Conservation (phyloP, 2,888 invertebrate genomes). For the Drosophila melanocephala region DNA sequence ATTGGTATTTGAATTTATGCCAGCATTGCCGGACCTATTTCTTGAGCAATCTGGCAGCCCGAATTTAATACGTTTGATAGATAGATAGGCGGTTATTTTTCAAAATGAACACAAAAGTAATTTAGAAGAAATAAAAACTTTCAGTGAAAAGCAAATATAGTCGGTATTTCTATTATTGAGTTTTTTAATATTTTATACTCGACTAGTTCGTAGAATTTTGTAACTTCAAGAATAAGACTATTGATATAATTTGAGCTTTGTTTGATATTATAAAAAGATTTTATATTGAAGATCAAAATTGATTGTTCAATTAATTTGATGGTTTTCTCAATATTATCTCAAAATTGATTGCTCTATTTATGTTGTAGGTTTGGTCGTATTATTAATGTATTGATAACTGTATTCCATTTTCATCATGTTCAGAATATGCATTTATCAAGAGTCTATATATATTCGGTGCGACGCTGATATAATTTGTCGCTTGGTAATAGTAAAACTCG, state of each 20-base stretch:
- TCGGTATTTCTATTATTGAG: neutral
- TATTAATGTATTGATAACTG: neutral
- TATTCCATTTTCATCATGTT: neutral
- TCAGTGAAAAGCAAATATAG: neutral
- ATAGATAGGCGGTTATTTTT: slow-evolving; percentile 5
- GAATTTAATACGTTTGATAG: neutral
- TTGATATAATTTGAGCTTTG: too few relatives aligned
- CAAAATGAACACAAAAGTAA: neutral
- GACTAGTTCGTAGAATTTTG: neutral
- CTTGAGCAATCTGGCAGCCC: slow-evolving; percentile 32
- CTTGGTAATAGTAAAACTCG: neutral
- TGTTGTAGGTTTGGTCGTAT: neutral
- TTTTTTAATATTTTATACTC: neutral
- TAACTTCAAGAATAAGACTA: neutral
- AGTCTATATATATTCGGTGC: neutral
- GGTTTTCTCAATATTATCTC: too few relatives aligned
- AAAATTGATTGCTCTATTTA: neutral
- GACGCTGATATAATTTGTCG: neutral
- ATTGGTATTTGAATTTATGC: neutral
- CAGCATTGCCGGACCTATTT: neutral
- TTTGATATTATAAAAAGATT: too few relatives aligned
- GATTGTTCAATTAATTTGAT: neutral
- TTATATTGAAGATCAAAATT: too few relatives aligned
- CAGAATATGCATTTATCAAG: neutral
- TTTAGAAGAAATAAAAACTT: too few relatives aligned